phyloP scores from a whole-genome alignment of 2,797 vertebrate genomes.

The Hoplostethus mediterraneus region DNA sequence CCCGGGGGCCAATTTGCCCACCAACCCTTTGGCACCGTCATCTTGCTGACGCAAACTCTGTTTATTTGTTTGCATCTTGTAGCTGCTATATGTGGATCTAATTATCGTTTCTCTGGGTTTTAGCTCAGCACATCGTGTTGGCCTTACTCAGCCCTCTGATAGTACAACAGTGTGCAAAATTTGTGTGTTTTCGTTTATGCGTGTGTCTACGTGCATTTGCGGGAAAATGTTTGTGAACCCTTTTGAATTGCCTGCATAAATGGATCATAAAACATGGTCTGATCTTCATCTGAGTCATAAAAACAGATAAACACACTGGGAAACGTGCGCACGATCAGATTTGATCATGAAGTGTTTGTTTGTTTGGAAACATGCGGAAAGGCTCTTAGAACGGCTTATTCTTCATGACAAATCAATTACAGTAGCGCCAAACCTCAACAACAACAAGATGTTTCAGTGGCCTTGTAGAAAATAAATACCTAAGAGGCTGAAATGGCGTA shows the following conservation, averaged over 20 bases:
- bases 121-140: background rate
- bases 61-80: conserved; percentile 22
- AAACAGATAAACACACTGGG: too few relatives aligned
- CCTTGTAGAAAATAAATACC: too few relatives aligned
- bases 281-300: too few relatives aligned
- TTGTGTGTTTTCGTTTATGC: background rate
- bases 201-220: background rate
- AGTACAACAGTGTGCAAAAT: background rate
- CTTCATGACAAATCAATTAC: too few relatives aligned
- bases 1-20: conserved; percentile 43
- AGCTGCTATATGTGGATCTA: conserved; percentile 21
- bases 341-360: background rate
- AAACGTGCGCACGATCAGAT: too few relatives aligned
- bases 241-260: too few relatives aligned
- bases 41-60: conserved; percentile 28
- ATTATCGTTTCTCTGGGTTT: conserved; percentile 37
- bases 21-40: conserved; percentile 12
- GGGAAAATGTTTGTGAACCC: too few relatives aligned
- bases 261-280: too few relatives aligned
- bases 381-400: too few relatives aligned
- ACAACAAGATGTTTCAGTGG: too few relatives aligned
- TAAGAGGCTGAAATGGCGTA: too few relatives aligned
- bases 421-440: too few relatives aligned
- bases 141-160: conserved; percentile 13
- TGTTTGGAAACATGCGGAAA: background rate